phyloP scores from a whole-genome alignment of 2,797 vertebrate genomes.

The Denticeps clupeoides region DNA sequence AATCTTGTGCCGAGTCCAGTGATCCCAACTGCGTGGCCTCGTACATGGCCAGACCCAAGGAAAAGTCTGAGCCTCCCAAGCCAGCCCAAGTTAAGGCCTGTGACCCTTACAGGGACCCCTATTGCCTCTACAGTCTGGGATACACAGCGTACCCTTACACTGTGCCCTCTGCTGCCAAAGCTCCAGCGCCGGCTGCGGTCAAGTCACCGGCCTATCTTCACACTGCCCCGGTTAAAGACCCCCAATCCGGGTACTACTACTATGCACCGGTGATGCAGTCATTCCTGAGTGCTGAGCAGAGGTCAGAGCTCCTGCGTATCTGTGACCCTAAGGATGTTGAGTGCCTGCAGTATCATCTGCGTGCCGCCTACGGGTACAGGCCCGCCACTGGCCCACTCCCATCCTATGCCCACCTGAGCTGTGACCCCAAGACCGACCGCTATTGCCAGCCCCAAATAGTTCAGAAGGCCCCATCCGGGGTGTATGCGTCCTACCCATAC shows the following conservation, averaged over 20 bases:
- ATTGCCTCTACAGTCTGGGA: constrained; percentile 52
- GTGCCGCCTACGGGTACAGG: constrained; percentile 51
- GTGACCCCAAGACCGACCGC: constrained; percentile 57
- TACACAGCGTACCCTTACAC: constrained; percentile 52
- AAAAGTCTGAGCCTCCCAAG: constrained; percentile 43
- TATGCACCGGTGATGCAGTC: constrained; percentile 40
- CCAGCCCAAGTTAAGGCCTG: constrained; percentile 57
- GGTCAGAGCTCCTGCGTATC: constrained; percentile 59
- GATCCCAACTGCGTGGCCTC: constrained; percentile 58
- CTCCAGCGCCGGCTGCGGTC: constrained; percentile 33
- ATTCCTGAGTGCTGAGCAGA: constrained; percentile 60
- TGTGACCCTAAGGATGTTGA: constrained; percentile 58
- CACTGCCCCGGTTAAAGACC: constrained; percentile 29
- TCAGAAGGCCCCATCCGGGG: constrained; percentile 51
- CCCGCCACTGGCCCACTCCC: constrained; percentile 43
- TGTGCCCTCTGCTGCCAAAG: constrained; percentile 39
- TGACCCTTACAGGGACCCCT: constrained; percentile 59
- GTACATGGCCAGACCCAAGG: constrained; percentile 40
- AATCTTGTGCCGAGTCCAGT: constrained; percentile 56
- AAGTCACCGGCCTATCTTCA: constrained; percentile 28
- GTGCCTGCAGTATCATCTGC: constrained; percentile 67
- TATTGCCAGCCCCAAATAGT: constrained; percentile 41
- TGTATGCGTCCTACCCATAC: constrained; percentile 49
- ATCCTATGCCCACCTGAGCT: constrained; percentile 61
- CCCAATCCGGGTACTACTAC: constrained; percentile 47